These are phyloP conservation scores for Crotalus tigris DNA, from an alignment of 2,113 vertebrate genomes.

Conservation along the genomic window DNA sequence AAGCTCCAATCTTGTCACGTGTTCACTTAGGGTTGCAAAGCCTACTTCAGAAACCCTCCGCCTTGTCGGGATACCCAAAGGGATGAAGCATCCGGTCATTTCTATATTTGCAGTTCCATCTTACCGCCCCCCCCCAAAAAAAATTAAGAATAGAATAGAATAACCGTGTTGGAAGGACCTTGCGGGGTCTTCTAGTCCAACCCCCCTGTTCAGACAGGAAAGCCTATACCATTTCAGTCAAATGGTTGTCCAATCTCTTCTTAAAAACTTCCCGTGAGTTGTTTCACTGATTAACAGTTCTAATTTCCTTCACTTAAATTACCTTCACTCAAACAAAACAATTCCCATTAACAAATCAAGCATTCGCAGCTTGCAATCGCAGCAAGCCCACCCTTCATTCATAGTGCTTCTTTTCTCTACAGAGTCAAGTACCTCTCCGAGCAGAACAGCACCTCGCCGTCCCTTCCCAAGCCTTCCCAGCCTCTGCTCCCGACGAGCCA, in stretches of 20 bases:
- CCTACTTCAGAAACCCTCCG: neutral
- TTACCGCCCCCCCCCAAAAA: neutral
- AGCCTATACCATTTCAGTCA: too few relatives aligned
- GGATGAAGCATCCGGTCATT: neutral
- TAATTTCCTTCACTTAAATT: neutral
- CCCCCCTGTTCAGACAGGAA: too few relatives aligned
- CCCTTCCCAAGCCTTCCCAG: neutral
- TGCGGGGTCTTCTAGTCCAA: too few relatives aligned
- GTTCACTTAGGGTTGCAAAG: neutral
- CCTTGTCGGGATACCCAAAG: neutral
- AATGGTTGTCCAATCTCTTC: too few relatives aligned
- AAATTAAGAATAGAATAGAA: too few relatives aligned
- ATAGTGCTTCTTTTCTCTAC: neutral
- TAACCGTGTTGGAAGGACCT: too few relatives aligned
- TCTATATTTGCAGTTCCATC: neutral
- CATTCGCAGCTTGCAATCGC: neutral
- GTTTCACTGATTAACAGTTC: too few relatives aligned
- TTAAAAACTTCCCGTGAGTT: too few relatives aligned
- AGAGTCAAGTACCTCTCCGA: neutral
- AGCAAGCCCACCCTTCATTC: neutral
- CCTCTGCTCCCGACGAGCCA: neutral
- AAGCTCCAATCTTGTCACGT: neutral
- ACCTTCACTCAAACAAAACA: neutral
- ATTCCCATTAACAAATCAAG: too few relatives aligned
- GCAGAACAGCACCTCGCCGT: neutral